Conservation (phyloP, 2,113 vertebrate species). For the Heterochromis multidens region DNA sequence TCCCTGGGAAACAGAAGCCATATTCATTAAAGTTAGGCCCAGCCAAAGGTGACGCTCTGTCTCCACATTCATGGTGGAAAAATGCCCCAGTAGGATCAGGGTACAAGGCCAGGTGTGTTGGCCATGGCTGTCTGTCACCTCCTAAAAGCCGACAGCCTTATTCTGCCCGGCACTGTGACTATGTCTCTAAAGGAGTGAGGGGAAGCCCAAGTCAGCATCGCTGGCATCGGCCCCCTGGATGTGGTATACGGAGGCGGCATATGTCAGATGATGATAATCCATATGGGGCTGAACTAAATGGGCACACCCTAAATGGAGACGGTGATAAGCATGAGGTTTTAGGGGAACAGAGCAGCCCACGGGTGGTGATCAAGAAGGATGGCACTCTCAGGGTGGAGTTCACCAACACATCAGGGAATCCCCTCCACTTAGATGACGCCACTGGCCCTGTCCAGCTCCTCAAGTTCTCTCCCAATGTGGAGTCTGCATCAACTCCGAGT, state of each 20-base stretch:
- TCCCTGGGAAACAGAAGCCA: slow-evolving; percentile 84
- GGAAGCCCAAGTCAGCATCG: slow-evolving; percentile 64
- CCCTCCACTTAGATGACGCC: slow-evolving; percentile 68
- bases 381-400: slow-evolving; percentile 92
- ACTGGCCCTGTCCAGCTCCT: slow-evolving; percentile 86
- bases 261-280: slow-evolving; percentile 71
- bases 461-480: slow-evolving; percentile 85
- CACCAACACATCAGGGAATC: slow-evolving; percentile 77
- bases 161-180: slow-evolving; percentile 77
- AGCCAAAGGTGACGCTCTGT: slow-evolving; percentile 81
- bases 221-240: slow-evolving; percentile 64
- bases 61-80: slow-evolving; percentile 81
- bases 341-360: slow-evolving; percentile 85
- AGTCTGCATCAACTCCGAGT: slow-evolving; percentile 70
- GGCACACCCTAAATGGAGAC: slow-evolving; percentile 76
- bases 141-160: slow-evolving; percentile 85
- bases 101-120: slow-evolving; percentile 84
- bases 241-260: slow-evolving; percentile 63
- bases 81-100: slow-evolving; percentile 64
- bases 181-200: slow-evolving; percentile 76
- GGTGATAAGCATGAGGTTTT: slow-evolving; percentile 52
- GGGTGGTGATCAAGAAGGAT: slow-evolving; percentile 94
- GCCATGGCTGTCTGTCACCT: slow-evolving; percentile 86
- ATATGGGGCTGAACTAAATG: slow-evolving; percentile 72
- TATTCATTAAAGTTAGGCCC: slow-evolving; percentile 84